Percentiles rank a stretch among this genome's conserved stretches.
Conservation (phyloP, 2,888 invertebrate genomes). For the Andrena bicolor region DNA sequence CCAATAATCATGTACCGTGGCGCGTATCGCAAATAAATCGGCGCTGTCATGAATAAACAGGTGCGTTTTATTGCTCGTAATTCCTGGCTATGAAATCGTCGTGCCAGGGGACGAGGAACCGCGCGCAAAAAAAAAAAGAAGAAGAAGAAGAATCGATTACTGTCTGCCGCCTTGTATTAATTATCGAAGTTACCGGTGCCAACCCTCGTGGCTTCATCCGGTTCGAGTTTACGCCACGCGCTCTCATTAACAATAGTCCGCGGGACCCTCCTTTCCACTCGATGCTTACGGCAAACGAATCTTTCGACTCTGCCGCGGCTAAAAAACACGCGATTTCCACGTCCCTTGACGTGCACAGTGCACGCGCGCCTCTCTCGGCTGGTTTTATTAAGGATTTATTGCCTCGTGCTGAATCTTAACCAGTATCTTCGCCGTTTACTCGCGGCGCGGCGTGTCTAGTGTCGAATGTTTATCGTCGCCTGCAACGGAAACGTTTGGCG, state of each 20-base stretch:
- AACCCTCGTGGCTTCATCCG: constrained; percentile 63
- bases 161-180: constrained; percentile 71
- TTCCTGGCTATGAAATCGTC: constrained; percentile 64
- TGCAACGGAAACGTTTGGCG: constrained; percentile 6
- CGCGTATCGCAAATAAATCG: constrained; percentile 62
- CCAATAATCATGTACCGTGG: constrained; percentile 56
- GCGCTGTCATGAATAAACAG: constrained; percentile 56
- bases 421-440: neutral
- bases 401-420: neutral
- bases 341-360: constrained; percentile 3
- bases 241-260: constrained; percentile 76
- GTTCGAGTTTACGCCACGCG: constrained; percentile 75
- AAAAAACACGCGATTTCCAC: constrained; percentile 60
- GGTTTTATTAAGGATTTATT: constrained; percentile 21
- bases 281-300: constrained; percentile 40
- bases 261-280: constrained; percentile 57
- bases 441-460: neutral
- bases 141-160: constrained; percentile 44
- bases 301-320: constrained; percentile 28
- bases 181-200: constrained; percentile 68
- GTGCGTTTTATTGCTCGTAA: constrained; percentile 74
- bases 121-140: neutral
- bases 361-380: neutral
- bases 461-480: neutral
- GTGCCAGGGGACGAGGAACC: constrained; percentile 6